A percentile compares a stretch with the other conserved stretches of the same genome.
These are phyloP conservation scores for Phrynocephalus guinanensis DNA, from an alignment of 2,797 vertebrate species.

Conservation along the genomic window DNA sequence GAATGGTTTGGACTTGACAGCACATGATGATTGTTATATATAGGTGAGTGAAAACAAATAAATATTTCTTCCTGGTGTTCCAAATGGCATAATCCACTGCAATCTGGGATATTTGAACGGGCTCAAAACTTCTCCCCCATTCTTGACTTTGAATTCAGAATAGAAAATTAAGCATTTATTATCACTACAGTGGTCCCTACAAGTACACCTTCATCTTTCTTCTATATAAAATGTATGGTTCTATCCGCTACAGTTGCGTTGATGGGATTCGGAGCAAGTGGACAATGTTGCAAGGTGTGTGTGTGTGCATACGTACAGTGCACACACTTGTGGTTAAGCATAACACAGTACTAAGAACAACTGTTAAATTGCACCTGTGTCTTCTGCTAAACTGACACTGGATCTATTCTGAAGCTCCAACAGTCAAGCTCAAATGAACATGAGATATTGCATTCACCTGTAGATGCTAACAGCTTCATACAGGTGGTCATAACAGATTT, in stretches of 20 bases:
- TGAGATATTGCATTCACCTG: too few species aligned
- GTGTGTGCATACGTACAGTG: not conserved
- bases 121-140: not conserved
- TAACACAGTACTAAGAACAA: not conserved
- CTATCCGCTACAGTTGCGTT: not conserved
- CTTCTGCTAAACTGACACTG: not conserved
- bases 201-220: too few species aligned
- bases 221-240: not conserved
- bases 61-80: too few species aligned
- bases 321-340: not conserved
- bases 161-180: not conserved
- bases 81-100: too few species aligned
- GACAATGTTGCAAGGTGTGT: not conserved
- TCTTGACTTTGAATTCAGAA: not conserved
- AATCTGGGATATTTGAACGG: not conserved
- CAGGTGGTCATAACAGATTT: too few species aligned
- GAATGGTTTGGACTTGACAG: too few species aligned
- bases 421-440: not conserved
- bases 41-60: too few species aligned
- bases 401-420: not conserved
- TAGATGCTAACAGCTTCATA: too few species aligned
- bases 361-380: too few species aligned
- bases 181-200: not conserved
- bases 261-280: too few species aligned
- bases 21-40: too few species aligned